These are phyloP conservation scores for Kryptopterus vitreolus DNA, from an alignment of 2,797 vertebrate species.

Conservation along the genomic window DNA sequence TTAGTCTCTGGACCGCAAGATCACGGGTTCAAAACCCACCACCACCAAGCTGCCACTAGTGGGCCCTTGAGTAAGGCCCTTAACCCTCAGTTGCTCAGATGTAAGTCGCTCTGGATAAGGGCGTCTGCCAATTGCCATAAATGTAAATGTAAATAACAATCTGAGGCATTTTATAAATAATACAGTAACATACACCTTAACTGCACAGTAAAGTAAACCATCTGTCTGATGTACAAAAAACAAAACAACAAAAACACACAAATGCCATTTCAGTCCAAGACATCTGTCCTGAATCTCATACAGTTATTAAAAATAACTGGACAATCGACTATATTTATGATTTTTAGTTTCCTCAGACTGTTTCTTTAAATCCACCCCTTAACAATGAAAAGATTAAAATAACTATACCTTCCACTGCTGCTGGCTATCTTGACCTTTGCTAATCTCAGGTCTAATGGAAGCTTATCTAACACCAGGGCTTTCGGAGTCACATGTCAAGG, in stretches of 20 bases:
- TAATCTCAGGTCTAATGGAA: neutral
- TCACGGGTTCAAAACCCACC: too few relatives aligned
- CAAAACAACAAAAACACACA: neutral
- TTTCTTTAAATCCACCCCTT: neutral
- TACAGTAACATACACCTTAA: too few relatives aligned
- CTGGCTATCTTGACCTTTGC: constrained; percentile 8
- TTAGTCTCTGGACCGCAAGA: too few relatives aligned
- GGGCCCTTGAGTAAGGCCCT: too few relatives aligned
- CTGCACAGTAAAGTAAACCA: neutral
- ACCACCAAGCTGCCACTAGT: too few relatives aligned
- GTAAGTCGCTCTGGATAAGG: too few relatives aligned
- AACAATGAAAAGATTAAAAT: neutral
- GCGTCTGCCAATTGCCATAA: too few relatives aligned
- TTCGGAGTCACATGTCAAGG: constrained; percentile 7
- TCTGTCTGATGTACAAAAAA: neutral
- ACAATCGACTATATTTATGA: neutral
- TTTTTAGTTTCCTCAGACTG: neutral
- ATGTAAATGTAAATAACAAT: too few relatives aligned
- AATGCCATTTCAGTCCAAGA: neutral
- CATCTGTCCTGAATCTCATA: neutral
- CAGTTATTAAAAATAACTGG: neutral
- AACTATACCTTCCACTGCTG: neutral
- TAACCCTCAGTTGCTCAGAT: too few relatives aligned
- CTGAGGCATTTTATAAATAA: neutral
- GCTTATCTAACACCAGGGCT: neutral